Conservation (phyloP, 2,888 invertebrate species). For the Ctena decussata region DNA sequence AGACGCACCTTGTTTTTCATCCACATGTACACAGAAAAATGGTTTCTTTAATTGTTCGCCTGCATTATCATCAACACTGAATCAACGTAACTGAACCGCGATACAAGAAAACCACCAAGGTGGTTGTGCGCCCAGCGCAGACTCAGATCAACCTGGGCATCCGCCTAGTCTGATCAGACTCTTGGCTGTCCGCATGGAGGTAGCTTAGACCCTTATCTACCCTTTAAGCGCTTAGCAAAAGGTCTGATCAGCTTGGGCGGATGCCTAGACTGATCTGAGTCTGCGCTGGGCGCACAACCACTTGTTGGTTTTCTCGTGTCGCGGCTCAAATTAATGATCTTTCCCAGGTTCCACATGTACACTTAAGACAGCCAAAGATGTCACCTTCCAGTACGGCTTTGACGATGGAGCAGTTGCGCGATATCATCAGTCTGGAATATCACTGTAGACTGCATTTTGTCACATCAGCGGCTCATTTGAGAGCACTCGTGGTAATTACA, state of each 20-base stretch:
- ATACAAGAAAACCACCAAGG: no score
- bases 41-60: neutral
- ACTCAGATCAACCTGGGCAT: no score
- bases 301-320: no score
- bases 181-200: no score
- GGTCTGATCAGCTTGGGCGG: no score
- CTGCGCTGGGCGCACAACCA: no score
- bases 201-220: no score
- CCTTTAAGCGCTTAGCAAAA: no score
- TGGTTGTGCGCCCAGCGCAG: no score
- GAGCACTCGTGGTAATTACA: neutral
- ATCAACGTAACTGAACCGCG: neutral
- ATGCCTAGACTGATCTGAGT: no score
- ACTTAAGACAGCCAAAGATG: neutral
- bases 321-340: no score
- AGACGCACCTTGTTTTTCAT: neutral
- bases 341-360: neutral
- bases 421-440: neutral
- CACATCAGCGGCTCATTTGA: neutral
- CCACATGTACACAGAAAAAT: neutral
- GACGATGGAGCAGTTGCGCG: neutral
- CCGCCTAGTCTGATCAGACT: no score
- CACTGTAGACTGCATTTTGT: neutral
- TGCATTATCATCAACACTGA: neutral
- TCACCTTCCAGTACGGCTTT: neutral